Conservation (phyloP, 1,140 invertebrate species). For the Archegozetes longisetosus region DNA sequence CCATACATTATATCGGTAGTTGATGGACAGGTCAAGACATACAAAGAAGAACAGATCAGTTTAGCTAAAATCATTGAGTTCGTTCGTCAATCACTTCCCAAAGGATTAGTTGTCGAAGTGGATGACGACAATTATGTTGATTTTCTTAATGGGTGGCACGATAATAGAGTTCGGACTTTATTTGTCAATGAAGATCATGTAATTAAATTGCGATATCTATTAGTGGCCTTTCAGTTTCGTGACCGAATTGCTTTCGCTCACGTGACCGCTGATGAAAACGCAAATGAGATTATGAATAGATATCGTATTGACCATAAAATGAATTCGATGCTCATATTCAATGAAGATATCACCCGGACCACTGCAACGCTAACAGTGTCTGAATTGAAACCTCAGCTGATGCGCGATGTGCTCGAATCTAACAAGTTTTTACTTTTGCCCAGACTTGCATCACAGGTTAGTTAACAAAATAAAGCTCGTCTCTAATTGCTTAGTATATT, state of each 20-base stretch:
- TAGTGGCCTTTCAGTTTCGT: slow-evolving; percentile 69
- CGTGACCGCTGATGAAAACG: slow-evolving; percentile 28
- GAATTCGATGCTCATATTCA: slow-evolving; percentile 75
- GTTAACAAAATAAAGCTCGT: not conserved
- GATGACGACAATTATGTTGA: slow-evolving; percentile 51
- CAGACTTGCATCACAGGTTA: slow-evolving; percentile 72
- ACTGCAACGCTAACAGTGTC: slow-evolving; percentile 68
- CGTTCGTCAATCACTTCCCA: slow-evolving; percentile 62
- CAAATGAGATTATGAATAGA: slow-evolving; percentile 9
- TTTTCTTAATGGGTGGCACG: slow-evolving; percentile 71
- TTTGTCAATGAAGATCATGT: slow-evolving; percentile 63
- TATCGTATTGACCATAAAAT: slow-evolving; percentile 56
- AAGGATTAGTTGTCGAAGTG: slow-evolving; percentile 52
- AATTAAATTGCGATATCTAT: slow-evolving; percentile 62
- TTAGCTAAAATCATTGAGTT: slow-evolving; percentile 68
- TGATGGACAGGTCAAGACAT: slow-evolving; percentile 59
- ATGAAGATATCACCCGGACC: slow-evolving; percentile 63
- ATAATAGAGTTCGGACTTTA: slow-evolving; percentile 74
- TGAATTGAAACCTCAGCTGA: slow-evolving; percentile 65
- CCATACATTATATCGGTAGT: slow-evolving; percentile 65
- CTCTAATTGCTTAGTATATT: not conserved
- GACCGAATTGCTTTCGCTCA: slow-evolving; percentile 75
- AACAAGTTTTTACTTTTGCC: slow-evolving; percentile 80
- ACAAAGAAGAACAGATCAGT: slow-evolving; percentile 55
- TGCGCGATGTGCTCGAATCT: slow-evolving; percentile 68